Base-by-base conservation (phyloP, 2,888 invertebrate species). In the Phortica okadai region DNA sequence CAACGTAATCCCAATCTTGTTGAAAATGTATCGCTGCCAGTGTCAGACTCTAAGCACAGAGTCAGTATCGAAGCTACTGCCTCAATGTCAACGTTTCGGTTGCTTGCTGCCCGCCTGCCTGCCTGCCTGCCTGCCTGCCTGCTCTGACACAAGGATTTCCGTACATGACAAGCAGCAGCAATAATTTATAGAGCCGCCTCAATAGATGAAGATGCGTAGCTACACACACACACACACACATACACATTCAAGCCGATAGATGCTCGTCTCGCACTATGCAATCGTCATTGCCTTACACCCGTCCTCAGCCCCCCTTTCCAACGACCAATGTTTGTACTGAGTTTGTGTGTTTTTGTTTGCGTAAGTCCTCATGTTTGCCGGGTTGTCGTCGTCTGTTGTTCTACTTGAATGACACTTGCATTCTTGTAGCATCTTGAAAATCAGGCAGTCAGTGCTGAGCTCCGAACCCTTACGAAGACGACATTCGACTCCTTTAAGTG, bases 81-180 rank as follows among this genome's bases (percentile, higher is more conserved):
- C 67, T 67, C 73, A 75, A 76, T 78, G 73, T 77, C 78, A 83
- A 82, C 81, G 84, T 84, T 82, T 84, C 75, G 86, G 88, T 16
- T 14, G 66, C 41, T 21, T 72, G 86, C 87, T 33, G 33, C 33
- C 33, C 4, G 33, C 33, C 33, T 4, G 33, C 33, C 83, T 87
- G 62, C 25, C 11, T 62, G 62, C 25, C 11, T 62, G 62, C 11
- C 21, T 10, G n/a, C 11, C 42, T 14, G 66, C 41, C 50, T 54
- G 86, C 87, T 89, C 87, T 89, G 88, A 88, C 89, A 89, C 84
- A 83, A 84, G 89, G 89, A 89, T 89, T 89, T 89, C 84, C 86
- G 87, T 84, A 89, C 89, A 89, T 88, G 89, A 89, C 89, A 89
- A 86, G 88, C 86, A 86, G 87, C 87, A 87, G 88, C 88, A 86